Base-by-base conservation (phyloP, 2,797 vertebrate genomes). In the Tapera naevia region DNA sequence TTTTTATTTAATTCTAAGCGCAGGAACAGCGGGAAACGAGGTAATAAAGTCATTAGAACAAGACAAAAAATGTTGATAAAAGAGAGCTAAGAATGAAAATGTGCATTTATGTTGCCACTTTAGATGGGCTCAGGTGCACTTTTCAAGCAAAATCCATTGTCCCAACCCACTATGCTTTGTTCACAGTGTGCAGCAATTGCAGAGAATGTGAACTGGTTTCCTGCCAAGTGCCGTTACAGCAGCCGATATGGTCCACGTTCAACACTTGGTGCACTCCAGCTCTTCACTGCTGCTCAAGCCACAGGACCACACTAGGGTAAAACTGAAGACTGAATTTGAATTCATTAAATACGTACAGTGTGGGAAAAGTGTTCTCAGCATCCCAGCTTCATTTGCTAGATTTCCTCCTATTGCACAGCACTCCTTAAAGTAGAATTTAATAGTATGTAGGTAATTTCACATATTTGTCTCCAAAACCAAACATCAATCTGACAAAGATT, bases 331-430 rank as follows among this genome's bases (percentile, higher is more conserved):
- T 60, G 32, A 46, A 67, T 23, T 27, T 41, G 33, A 78, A 75
- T 43, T 51, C 1, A 37, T 39, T 13, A 48, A 22, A 56, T 61
- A 30, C 0, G 0, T 14, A 3, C 18, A 14, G 13, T 5, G 28
- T 28, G n/a, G 48, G 27, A 32, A 50, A 33, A 45, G 19, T 60
- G 6, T 41, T 84, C 51, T 80, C 65, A 70, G 46, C 22, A 13
- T 28, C 17, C 19, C 0, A 60, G 51, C 32, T 69, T 57, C 72
- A 60, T 46, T 15, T 27, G 8, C 61, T 67, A 69, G 50, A 23
- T 64, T 39, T 56, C 22, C 8, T 53, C 46, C 46, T 35, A 3
- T 2, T 48, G 43, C 25, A 57, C 74, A n/a, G 43, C 45, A 58
- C 28, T 5, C 51, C 8, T 50, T 15, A 19, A 53, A 41, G 11